Evolutionary conservation across 1,140 invertebrate species (phyloP).

Genomic region (Agrypnia vestita): DNA sequence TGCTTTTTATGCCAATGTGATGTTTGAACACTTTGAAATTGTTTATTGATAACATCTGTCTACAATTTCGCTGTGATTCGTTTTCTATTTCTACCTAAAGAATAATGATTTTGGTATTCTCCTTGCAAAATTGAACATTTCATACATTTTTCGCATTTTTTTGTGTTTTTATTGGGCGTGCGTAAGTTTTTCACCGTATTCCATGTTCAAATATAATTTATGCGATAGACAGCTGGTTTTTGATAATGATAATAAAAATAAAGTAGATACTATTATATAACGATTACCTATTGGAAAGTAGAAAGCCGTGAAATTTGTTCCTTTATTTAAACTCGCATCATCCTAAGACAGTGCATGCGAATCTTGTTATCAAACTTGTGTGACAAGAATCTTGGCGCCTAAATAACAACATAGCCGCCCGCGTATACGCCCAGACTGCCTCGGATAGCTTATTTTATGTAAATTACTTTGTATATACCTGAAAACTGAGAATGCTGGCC

Average conservation of each 20-base stretch:
- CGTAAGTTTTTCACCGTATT: not conserved
- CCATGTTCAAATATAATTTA: not conserved
- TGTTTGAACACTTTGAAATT: not conserved
- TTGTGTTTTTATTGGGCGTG: not conserved
- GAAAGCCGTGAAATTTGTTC: not conserved
- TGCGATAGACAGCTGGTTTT: not conserved
- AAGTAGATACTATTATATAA: too few species aligned
- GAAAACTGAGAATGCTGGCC: slow-evolving; percentile 15
- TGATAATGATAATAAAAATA: not conserved
- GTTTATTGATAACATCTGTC: not conserved
- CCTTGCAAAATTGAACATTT: not conserved
- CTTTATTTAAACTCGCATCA: not conserved
- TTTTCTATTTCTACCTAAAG: not conserved
- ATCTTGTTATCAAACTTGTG: slow-evolving; percentile 25
- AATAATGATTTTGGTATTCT: not conserved
- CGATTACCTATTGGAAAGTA: too few species aligned
- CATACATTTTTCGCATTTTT: not conserved
- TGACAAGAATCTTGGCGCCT: slow-evolving; percentile 42
- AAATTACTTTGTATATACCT: slow-evolving; percentile 21
- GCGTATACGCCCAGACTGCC: not conserved
- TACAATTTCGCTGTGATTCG: not conserved
- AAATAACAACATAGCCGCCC: slow-evolving; percentile 30
- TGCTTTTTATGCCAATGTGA: slow-evolving; percentile 29
- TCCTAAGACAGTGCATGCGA: not conserved
- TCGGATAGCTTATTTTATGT: slow-evolving; percentile 14